Conservation (phyloP, 2,888 invertebrate genomes). For the Beris chalybata region DNA sequence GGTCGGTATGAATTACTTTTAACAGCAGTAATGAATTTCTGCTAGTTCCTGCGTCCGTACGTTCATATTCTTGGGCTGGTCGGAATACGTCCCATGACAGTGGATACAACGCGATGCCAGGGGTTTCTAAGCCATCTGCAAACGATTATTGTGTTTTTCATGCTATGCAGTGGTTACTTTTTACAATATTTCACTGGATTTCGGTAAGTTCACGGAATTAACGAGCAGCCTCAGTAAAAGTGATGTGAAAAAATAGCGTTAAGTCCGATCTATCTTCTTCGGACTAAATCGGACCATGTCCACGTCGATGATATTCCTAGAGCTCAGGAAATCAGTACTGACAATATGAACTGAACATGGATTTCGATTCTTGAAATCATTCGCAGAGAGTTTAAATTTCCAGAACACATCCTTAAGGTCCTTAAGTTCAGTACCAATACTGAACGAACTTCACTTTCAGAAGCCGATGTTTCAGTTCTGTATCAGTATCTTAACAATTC, state of each 20-base stretch:
- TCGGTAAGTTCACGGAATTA: constrained; percentile 57
- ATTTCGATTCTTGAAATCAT: no score
- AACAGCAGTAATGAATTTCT: constrained; percentile 45
- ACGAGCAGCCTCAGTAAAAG: no score
- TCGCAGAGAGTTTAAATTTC: no score
- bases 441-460: no score
- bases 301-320: no score
- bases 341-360: no score
- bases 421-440: not conserved
- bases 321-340: no score
- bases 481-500: no score
- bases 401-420: not conserved
- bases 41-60: constrained; percentile 72
- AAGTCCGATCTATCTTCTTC: no score
- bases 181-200: constrained; percentile 80
- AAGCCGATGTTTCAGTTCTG: no score
- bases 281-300: no score
- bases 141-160: constrained; percentile 66
- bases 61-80: constrained; percentile 72
- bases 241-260: no score
- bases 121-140: constrained; percentile 69
- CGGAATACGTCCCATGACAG: constrained; percentile 71
- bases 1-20: constrained; percentile 35
- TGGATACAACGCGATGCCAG: constrained; percentile 64
- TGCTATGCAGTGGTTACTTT: constrained; percentile 72